These are phyloP conservation scores for Caprella mutica DNA, from an alignment of 2,888 invertebrate species.

Conservation along the genomic window DNA sequence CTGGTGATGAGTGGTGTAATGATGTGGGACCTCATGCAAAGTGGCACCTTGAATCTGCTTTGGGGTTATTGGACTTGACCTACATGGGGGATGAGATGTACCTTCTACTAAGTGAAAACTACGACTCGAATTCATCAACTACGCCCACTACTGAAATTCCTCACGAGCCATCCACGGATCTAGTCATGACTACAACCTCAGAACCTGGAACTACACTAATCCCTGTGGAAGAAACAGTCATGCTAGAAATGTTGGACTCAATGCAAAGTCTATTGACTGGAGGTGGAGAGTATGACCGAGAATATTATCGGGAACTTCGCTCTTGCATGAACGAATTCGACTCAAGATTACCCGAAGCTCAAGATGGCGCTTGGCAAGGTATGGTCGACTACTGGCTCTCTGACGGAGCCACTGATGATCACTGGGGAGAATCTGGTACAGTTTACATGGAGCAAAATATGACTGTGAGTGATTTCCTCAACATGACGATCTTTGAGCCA, in stretches of 20 bases:
- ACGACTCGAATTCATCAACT: too few relatives aligned
- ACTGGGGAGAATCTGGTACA: not conserved
- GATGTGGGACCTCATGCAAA: conserved; percentile 11
- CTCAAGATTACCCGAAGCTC: not conserved
- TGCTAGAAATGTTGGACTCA: not conserved
- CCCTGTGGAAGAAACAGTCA: too few relatives aligned
- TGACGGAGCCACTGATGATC: not conserved
- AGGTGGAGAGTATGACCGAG: not conserved
- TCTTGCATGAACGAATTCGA: not conserved
- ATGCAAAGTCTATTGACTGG: conserved; percentile 3
- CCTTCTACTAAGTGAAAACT: too few relatives aligned
- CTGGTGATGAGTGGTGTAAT: conserved; percentile 15
- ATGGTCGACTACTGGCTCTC: not conserved
- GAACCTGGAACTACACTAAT: too few relatives aligned
- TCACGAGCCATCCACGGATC: too few relatives aligned
- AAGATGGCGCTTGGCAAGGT: conserved; percentile 6
- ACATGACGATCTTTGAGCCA: conserved; percentile 2
- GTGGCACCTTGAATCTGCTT: conserved; percentile 12
- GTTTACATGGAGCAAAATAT: not conserved
- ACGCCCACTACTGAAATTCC: too few relatives aligned
- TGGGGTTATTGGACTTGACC: conserved; percentile 5
- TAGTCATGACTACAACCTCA: too few relatives aligned
- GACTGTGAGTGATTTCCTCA: not conserved
- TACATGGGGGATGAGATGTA: conserved; percentile 2
- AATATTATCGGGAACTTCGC: not conserved